Evolutionary conservation across 1,140 invertebrate genomes (phyloP), one percentile per base, ranked within the genome.

Genomic region (Melanaphis sacchari): DNA sequence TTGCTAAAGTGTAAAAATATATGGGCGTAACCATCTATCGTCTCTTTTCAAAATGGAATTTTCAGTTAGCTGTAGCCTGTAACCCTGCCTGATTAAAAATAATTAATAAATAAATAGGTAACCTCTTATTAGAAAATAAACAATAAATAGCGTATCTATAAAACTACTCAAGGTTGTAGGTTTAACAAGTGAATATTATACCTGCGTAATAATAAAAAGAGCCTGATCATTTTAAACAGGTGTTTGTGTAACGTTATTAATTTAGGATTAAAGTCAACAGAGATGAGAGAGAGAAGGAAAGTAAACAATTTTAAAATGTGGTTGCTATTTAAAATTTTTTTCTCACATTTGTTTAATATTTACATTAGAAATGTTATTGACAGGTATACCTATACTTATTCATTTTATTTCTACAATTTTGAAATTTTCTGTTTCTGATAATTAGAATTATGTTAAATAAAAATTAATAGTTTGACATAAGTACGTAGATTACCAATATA

Each of bases 41-140:
- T 36, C 41, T 88, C n/a, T 52, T 38, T 46, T 36, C n/a, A 38
- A 89, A 89, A 89, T 89, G 87, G 87, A 52, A 41, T 89, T 52
- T 38, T 52, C n/a, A 89, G 26, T 89, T 38, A n/a, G 87, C 21
- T 21, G 46, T 38, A 66, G 15, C 24, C 21, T 21, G 46, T 38
- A 66, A 31, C 24, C 54, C 31, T 66, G n/a, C 38, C 2, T 84
- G 3, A 66, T 66, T n/a, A 66, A 66, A 15, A 66, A 66, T 31
- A 66, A 66, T 66, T 15, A 31, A 31, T 31, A 66, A 66, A 66
- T 81, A 76, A 8, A 18, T 36, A 7, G 11, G 15, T 81, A 49
- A 81, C 76, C 36, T 66, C 59, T 66, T 66, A 66, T 66, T n/a
- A n/a, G 59, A 66, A 66, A 66, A 66, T 66, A 66, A 31, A 31